A percentile compares a stretch with the other conserved stretches of the same genome.
phyloP scores from a whole-genome alignment of 2,797 vertebrate genomes.

The Schizothorax lantsangensis region DNA sequence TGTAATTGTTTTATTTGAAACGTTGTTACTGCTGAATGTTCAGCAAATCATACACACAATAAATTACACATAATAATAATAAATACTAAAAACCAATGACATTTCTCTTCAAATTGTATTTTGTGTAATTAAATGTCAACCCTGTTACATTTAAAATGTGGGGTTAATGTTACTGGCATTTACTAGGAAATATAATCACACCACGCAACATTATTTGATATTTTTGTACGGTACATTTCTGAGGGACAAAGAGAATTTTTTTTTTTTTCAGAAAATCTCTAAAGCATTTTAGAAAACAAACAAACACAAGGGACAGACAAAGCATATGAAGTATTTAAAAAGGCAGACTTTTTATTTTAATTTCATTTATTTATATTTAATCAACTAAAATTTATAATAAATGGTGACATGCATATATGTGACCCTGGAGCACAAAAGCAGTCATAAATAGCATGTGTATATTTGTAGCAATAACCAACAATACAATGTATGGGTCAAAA shows the following conservation, averaged over 20 bases:
- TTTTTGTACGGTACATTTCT: neutral
- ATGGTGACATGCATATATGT: neutral
- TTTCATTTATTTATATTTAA: neutral
- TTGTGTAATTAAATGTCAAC: neutral
- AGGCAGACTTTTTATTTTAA: neutral
- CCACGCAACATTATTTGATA: neutral
- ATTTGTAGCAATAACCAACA: no score
- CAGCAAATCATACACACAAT: neutral
- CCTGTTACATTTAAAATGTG: neutral
- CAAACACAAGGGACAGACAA: neutral
- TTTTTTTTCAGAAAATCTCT: neutral
- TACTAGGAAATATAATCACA: neutral
- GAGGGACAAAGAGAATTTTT: neutral
- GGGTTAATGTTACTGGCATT: neutral
- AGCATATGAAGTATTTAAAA: neutral
- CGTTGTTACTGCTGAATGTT: neutral
- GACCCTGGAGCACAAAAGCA: no score
- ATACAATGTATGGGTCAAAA: no score
- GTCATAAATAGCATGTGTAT: no score
- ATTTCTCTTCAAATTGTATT: neutral
- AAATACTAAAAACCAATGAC: neutral
- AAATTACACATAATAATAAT: neutral
- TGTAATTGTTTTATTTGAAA: neutral
- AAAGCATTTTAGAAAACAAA: neutral
- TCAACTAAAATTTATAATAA: neutral